Base-by-base conservation (phyloP, 2,888 invertebrate genomes). In the Clanis bilineata region DNA sequence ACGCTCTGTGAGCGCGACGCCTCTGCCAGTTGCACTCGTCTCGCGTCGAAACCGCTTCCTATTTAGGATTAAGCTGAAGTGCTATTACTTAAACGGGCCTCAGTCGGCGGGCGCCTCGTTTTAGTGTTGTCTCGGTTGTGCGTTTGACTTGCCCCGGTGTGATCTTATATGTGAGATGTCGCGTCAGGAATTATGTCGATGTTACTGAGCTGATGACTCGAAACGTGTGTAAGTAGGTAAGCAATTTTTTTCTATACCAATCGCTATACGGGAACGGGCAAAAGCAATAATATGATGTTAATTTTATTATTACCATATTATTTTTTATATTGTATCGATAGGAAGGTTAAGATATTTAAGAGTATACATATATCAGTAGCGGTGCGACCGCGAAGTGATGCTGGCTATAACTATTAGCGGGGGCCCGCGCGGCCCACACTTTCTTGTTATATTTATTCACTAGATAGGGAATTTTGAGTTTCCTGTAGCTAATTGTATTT, bases 201-300 rank as follows among this genome's bases (percentile, higher is more conserved):
- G 85, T 88, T 80, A 81, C 82, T 81, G 79, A 80, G 79, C 70
- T 78, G 71, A 77, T 82, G 80, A 85, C 86, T 86, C 86, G 88
- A 85, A 83, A 82, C 85, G 87, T 86, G 79, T 84, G 77, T 85
- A 84, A 80, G 83, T 90, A 88, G 89, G 83, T 90, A 89, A 90
- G 88, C 90, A 83, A 82, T 89, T 86, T 87, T 83, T 88, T 89
- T 91, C 89, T 90, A 90, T 92, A 92, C 92, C 92, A 89, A 91
- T 92, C 89, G 91, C 92, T 92, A 90, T 92, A 92, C 92, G 92
- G 92, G 92, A 92, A 91, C 92, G 92, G 92, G 92, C 92, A 90
- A 90, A 92, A 92, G 92, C 92, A 92, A 92, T 92, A 92, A 92
- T 92, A 92, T 91, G 90, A 92, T 88, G 90, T 92, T 92, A 91